phyloP scores from a whole-genome alignment of 2,797 vertebrate species.

The Euphonia xanthogaster region DNA sequence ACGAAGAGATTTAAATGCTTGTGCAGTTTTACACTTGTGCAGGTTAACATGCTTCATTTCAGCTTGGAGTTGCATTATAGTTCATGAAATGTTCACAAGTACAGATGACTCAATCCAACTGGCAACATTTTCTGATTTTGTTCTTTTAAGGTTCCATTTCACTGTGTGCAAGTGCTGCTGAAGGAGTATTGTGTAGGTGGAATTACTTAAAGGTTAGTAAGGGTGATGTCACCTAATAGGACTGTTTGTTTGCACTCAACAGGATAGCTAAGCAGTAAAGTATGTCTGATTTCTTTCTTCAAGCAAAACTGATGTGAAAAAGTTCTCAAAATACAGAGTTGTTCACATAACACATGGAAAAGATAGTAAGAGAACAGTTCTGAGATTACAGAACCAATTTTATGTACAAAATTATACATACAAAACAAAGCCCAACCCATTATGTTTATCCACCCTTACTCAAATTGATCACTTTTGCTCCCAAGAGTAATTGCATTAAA shows the following conservation, averaged over 20 bases:
- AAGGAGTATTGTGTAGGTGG: constrained; percentile 55
- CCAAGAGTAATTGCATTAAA: background rate
- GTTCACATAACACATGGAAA: background rate
- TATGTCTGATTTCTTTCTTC: constrained; percentile 36
- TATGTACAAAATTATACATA: background rate
- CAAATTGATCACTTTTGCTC: background rate
- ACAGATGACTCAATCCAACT: constrained; percentile 30
- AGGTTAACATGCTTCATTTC: background rate
- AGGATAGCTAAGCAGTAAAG: constrained; percentile 44
- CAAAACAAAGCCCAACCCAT: background rate
- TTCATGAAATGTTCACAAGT: background rate
- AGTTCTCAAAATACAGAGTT: background rate
- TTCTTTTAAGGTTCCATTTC: background rate
- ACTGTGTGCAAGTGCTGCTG: background rate
- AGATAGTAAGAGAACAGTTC: background rate
- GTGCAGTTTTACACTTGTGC: background rate
- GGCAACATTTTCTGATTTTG: constrained; percentile 8
- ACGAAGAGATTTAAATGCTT: background rate
- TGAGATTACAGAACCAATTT: background rate
- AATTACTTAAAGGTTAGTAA: constrained; percentile 58
- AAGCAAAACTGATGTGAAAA: background rate
- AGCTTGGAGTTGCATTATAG: background rate
- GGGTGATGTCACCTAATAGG: constrained; percentile 54
- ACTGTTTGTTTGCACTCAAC: constrained; percentile 39
- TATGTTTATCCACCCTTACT: background rate